phyloP scores from a whole-genome alignment of 2,113 vertebrate genomes.

The Ciconia stormi region DNA sequence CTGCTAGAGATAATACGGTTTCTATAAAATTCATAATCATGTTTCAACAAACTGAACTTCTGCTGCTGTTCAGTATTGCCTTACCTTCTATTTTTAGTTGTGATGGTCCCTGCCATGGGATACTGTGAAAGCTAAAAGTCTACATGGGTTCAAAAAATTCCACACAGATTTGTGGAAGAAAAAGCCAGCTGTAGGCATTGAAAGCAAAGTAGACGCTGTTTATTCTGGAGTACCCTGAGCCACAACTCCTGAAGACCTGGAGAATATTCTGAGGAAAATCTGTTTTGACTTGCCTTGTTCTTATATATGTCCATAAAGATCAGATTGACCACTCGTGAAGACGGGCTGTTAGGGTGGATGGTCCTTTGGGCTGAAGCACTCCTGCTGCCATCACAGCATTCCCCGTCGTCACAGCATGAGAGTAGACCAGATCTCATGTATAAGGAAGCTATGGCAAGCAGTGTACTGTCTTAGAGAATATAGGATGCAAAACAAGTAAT shows the following conservation, averaged over 20 bases:
- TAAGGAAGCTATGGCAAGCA: neutral
- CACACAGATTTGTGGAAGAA: neutral
- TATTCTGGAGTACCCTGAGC: neutral
- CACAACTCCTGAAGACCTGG: neutral
- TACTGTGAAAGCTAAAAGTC: neutral
- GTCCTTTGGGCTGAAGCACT: neutral
- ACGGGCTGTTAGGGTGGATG: neutral
- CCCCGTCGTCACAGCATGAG: neutral
- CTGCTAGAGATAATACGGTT: neutral
- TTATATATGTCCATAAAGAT: rapidly evolving
- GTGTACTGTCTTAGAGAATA: neutral
- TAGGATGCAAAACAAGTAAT: neutral
- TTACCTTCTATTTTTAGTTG: neutral
- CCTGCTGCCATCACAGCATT: neutral
- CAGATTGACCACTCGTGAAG: neutral
- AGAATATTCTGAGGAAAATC: neutral
- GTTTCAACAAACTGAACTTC: neutral
- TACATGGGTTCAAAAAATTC: neutral
- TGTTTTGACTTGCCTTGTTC: neutral
- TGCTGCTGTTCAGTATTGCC: neutral
- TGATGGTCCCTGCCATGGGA: neutral
- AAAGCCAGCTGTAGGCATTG: neutral
- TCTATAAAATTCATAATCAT: neutral
- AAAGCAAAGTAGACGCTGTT: neutral
- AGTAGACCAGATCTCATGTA: neutral